Base-by-base conservation (phyloP, 2,888 invertebrate species). In the Mesopsocus fuscifrons region DNA sequence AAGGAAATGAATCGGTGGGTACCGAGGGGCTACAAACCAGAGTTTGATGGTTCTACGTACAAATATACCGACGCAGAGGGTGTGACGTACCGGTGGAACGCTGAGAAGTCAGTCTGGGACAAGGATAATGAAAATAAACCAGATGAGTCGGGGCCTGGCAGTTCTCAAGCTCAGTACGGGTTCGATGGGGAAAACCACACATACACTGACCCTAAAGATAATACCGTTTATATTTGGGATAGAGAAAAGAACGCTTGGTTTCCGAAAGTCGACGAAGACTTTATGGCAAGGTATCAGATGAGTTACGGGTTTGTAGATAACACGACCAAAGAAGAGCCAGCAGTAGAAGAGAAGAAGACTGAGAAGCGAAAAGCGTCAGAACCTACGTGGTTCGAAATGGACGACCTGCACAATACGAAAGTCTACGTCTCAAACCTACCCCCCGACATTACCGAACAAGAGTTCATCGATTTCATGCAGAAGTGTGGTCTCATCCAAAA, bases 381-480 rank as follows among this genome's bases (percentile, higher is more conserved):
- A 47, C 66, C 61, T 18, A 49, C 77, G 46, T 99, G 98, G 98
- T 95, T 98, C 63, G 83, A 98, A 49, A 65, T 88, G 22, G 76
- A 87, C 47, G 81, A 89, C 45, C 72, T 76, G 18, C 75, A 79
- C 53, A 95, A 91, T 57, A 92, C 91, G 2, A 92, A 91, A 60
- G 91, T 98, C 0, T 99, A 99, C 65, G 91, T 98, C 3, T 79
- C 82, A 18, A 87, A 89, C 57, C 67, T 98, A 50, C 97, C 98
- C 0, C 56, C 71, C 44, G 87, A 92, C 52, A 74, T 88, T 45
- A 88, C 83, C 0, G 78, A 91, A 55, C 81, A 91, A 49, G 84
- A 85, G 57, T 87, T 92, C 63, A 72, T 83, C 34, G 82, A 88
- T 56, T 64, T 97, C 30, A 95, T 98, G 85, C 76, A 78, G 52